These are phyloP conservation scores for Monochamus alternatus DNA, from an alignment of 2,888 invertebrate genomes.

Conservation along the genomic window DNA sequence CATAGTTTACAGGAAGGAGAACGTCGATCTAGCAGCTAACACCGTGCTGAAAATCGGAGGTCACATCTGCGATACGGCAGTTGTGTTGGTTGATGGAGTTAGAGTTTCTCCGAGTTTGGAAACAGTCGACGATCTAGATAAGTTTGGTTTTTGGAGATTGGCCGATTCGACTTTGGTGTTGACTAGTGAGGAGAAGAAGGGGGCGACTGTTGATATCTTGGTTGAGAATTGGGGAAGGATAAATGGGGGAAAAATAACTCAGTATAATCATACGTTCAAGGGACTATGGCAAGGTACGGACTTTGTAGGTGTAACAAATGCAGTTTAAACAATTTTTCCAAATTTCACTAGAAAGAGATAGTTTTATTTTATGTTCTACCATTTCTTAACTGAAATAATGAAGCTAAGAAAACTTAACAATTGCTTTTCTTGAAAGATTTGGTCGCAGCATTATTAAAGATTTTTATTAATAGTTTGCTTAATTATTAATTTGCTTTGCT, in stretches of 20 bases:
- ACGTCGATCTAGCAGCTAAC: slow-evolving; percentile 57
- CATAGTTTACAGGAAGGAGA: slow-evolving; percentile 71
- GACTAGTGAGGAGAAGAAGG: slow-evolving; percentile 46
- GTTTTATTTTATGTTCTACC: not conserved
- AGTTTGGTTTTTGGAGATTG: slow-evolving; percentile 69
- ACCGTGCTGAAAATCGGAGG: slow-evolving; percentile 65
- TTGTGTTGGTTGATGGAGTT: slow-evolving; percentile 70
- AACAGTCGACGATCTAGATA: slow-evolving; percentile 59
- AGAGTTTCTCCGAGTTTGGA: slow-evolving; percentile 63
- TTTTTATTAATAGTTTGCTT: too few relatives aligned
- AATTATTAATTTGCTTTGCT: too few relatives aligned
- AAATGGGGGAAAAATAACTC: slow-evolving; percentile 71
- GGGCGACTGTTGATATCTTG: slow-evolving; percentile 69
- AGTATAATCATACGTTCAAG: slow-evolving; percentile 68
- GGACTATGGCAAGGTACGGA: slow-evolving; percentile 66
- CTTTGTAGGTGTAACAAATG: too few relatives aligned
- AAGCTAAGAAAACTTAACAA: too few relatives aligned
- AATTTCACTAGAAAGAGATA: slow-evolving; percentile 75
- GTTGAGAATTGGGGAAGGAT: slow-evolving; percentile 88
- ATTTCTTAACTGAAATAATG: too few relatives aligned
- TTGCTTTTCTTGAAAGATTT: too few relatives aligned
- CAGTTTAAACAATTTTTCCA: not conserved
- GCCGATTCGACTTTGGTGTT: slow-evolving; percentile 59
- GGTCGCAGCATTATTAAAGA: too few relatives aligned
- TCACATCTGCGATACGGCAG: slow-evolving; percentile 71